These are phyloP conservation scores for Ageneiosus marmoratus DNA, from an alignment of 2,113 vertebrate genomes.

Conservation along the genomic window DNA sequence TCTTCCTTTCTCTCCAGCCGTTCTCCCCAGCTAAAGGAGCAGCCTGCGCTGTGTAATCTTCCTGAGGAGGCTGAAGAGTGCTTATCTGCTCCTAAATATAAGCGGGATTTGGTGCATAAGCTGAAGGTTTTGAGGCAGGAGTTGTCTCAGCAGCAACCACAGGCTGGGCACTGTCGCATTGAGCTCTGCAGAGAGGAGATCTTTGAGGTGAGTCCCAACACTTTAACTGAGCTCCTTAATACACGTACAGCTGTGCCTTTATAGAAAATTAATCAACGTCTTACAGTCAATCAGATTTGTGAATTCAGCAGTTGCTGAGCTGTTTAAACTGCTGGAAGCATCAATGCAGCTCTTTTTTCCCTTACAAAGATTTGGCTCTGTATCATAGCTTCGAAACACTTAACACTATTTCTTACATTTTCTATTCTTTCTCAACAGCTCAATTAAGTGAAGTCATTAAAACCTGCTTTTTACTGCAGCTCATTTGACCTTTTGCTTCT, in stretches of 20 bases:
- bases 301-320: neutral
- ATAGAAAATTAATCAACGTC: neutral
- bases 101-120: constrained; percentile 96
- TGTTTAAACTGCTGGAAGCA: neutral
- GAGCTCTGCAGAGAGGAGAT: constrained; percentile 98
- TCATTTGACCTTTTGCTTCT: neutral
- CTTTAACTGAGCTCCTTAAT: constrained; percentile 10
- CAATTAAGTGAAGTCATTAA: too few relatives aligned
- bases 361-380: neutral
- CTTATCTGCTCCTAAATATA: constrained; percentile 92
- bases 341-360: neutral
- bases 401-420: neutral
- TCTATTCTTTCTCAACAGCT: neutral
- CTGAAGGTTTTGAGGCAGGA: constrained; percentile 97
- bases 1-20: constrained; percentile 67
- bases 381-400: neutral
- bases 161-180: constrained; percentile 96
- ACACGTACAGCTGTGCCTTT: neutral
- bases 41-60: constrained; percentile 78
- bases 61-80: constrained; percentile 87
- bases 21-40: constrained; percentile 89
- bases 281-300: neutral
- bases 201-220: constrained; percentile 85
- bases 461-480: neutral
- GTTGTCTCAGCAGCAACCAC: constrained; percentile 94